Base-by-base conservation (phyloP, 2,888 invertebrate genomes). In the Meiosimyza platycephala region DNA sequence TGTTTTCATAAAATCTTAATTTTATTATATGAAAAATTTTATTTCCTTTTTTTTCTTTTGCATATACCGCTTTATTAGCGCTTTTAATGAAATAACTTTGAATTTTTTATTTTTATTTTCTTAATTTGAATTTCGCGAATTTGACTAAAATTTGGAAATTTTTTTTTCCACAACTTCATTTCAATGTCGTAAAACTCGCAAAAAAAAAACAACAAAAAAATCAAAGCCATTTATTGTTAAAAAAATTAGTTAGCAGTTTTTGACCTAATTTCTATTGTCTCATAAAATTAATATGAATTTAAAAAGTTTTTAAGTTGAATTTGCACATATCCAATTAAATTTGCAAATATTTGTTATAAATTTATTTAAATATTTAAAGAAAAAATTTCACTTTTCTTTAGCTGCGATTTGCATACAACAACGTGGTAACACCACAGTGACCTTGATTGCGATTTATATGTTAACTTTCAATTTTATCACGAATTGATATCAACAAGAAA, bases 401-500 rank as follows among this genome's bases (percentile, higher is more conserved):
- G 28, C 15, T 28, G 63, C 60, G 70, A 63, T 63, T 65, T 33
- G 68, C 48, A 60, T 75, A 71, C 67, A 63, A 71, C 67, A 63
- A 72, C 28, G 28, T 28, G 28, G 28, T 28, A 28, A 28, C 28
- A 28, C 71, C 71, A 70, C 52, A 62, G 48, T 22, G 60, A 75
- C 72, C 72, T 72, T 75, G 70, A 72, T 59, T 57, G n/a, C 71
- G 71, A 72, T 75, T 75, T 75, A 51, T 64, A 75, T 57, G 67
- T 73, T 66, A 55, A 54, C 55, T 66, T 12, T 28, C 18, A 62
- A 63, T 66, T 66, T 71, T 57, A 59, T 51, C 22, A 67, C 54
- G 66, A 47, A 52, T 47, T 51, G 4, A 62, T 13, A 13, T 28
- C 28, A 11, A 13, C 1, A n/a, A 22, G 59, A n/a, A n/a, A 68